Base-by-base conservation (phyloP, 2,888 invertebrate species). In the Nysson spinosus region DNA sequence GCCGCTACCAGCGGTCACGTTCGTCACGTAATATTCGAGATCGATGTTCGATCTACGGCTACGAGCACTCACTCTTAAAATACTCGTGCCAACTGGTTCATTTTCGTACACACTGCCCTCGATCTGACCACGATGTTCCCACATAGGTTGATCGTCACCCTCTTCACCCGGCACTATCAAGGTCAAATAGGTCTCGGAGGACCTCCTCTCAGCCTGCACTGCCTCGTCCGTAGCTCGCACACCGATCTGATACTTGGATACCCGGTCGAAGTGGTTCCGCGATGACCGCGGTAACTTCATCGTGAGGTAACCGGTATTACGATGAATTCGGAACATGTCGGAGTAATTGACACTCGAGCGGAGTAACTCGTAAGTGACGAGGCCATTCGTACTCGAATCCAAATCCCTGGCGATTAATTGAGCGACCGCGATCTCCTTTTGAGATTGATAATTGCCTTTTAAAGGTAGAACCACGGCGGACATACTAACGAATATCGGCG, bases 191-290 rank as follows among this genome's bases (percentile, higher is more conserved):
- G 95, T 93, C 85, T 97, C 96, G 1, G 95, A 94, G 66, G 95
- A 95, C 87, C 94, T 93, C 63, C 96, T 91, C 85, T 96, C 96
- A 74, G 93, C 93, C 81, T 96, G 93, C 1, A 95, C 96, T 0
- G 96, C 97, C 85, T 96, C 96, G 86, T 97, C 97, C 5, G 96
- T 96, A 2, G 96, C 97, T 80, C 95, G 93, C 37, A 97, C 92
- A 0, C 94, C 94, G 34, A 97, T 89, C 79, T 94, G 93, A 89
- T 96, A 96, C 49, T 93, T 91, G 0, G 93, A 91, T 0, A 74
- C 57, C 1, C 79, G 75, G 80, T 94, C 94, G 0, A 93, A 90
- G 58, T 89, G 89, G 4, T 90, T 87, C 3, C 92, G 88, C 49
- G 89, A 86, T 75, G 91, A 91, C 17, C 77, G 74, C 0, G 84